Evolutionary conservation across 2,113 vertebrate species (phyloP), one percentile per base, ranked within the genome.

Genomic region (Hylia prasina): DNA sequence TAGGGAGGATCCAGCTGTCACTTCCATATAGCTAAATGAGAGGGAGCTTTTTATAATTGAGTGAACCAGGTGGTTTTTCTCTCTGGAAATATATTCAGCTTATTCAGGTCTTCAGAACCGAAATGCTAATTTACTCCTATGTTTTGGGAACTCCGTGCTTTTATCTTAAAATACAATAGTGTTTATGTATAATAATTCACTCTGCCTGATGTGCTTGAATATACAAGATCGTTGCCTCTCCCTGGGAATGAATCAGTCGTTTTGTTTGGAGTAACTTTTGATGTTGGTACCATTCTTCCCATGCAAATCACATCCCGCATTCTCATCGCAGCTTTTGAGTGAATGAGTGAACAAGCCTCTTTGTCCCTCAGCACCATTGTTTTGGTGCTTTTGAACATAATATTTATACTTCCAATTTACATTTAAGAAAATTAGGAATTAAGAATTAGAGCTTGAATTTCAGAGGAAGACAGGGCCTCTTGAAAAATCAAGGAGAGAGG

Each of bases 11-110:
- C 83, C 50, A 88, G 53, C 95, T 96, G 93, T 82, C 82, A 79
- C 94, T 92, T 89, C 81, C 56, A 50, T 70, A 50, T 33, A 85
- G 54, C 90, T 85, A 96, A 91, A 96, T 76, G 90, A 94, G 73
- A 86, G 75, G 33, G 58, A 96, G 63, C 87, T 86, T 77, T 94
- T 97, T 97, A 95, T 92, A 96, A 95, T 95, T 94, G 93, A 94
- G 93, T 94, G 93, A 96, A 64, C 71, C 91, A 97, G 83, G 75
- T 95, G 42, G 0, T 95, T 96, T 95, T 94, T 95, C 95, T 44
- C 93, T 58, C 33, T 13, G 24, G 81, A 89, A 96, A 96, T 96
- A 28, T 96, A 89, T 94, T 92, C 95, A 54, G 84, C 89, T 95
- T 88, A 68, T 42, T 93, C 9, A 0, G 2, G 21, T 94, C 72